A percentile compares a stretch with the other conserved stretches of the same genome.
phyloP scores from a whole-genome alignment of 2,888 invertebrate species.

The Diploptera punctata region DNA sequence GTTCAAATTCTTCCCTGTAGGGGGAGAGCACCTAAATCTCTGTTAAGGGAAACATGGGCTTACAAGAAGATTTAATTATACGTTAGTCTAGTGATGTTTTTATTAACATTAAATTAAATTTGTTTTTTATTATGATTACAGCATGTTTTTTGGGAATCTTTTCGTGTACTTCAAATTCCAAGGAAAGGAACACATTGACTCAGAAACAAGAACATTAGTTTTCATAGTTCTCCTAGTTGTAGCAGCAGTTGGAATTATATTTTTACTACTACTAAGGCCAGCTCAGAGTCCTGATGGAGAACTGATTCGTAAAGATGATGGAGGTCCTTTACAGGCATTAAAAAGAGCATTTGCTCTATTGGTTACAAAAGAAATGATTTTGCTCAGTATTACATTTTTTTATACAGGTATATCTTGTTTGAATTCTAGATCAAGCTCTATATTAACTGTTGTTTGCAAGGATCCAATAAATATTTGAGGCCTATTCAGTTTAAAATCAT shows the following conservation, averaged over 20 bases:
- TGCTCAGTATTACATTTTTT: slow-evolving; percentile 84
- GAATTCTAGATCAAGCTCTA: too few species aligned
- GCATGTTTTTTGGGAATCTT: slow-evolving; percentile 93
- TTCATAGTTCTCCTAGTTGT: slow-evolving; percentile 76
- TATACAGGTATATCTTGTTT: slow-evolving; percentile 87
- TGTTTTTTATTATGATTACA: too few species aligned
- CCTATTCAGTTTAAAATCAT: too few species aligned
- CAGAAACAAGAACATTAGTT: slow-evolving; percentile 74
- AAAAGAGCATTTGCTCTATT: slow-evolving; percentile 78
- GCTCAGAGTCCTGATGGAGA: slow-evolving; percentile 50
- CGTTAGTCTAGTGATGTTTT: too few species aligned
- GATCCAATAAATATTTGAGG: too few species aligned
- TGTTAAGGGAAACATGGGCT: too few species aligned
- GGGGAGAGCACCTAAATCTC: too few species aligned
- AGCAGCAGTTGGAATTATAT: slow-evolving; percentile 73
- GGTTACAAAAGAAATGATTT: slow-evolving; percentile 81
- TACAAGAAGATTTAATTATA: too few species aligned
- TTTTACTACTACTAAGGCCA: slow-evolving; percentile 68
- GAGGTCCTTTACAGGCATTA: slow-evolving; percentile 72
- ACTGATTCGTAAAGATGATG: slow-evolving; percentile 51
- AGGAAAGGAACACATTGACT: slow-evolving; percentile 76
- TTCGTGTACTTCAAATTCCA: slow-evolving; percentile 93
- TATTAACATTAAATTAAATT: too few species aligned
- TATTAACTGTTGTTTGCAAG: too few species aligned
- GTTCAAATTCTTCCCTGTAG: too few species aligned